Base-by-base conservation (phyloP, 1,140 invertebrate genomes). In the Atopsyche davidsoni region DNA sequence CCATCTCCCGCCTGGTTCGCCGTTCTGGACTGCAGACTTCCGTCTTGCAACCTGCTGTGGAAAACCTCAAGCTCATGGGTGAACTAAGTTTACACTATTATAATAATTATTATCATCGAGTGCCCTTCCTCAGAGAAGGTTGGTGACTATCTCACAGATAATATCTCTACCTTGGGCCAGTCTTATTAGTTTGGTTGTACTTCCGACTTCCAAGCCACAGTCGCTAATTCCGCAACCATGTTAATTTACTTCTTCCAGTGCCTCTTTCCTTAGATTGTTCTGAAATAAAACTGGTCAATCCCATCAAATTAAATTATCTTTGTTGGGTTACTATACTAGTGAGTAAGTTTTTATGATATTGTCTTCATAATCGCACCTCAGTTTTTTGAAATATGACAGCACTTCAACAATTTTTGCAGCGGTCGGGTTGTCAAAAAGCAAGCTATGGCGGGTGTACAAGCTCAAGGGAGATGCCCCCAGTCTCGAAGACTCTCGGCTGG, bases 21-120 rank as follows among this genome's bases (percentile, higher is more conserved):
- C 18, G 14, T 9, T 3, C n/a, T 2, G 21, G 18, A 22, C 17
- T 42, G 16, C 21, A 40, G 2, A 31, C 11, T 6, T n/a, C 6
- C 4, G 36, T 19, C 1, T 11, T 48, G 9, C 9, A 31, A 16
- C 13, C 39, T 11, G 31, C 13, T 40, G 16, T 53, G 16, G 24
- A 53, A 11, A 42, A 38, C 11, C 22, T 53, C 4, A 31, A 28
- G 19, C 25, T 53, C 19, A 42, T 32, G 35, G 51, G 51, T 53
- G 36, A 38, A 38, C 13, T 7, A 38, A 38, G 7, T 4, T 4
- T 17, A 38, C 16, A n/a, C 13, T 13, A 6, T 7, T 7, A 38
- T 7, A 38, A 38, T 7, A 13, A n/a, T 38, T 38, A 38, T 17
- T 13, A 38, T 7, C 4, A 7, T 7, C 16, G 14, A 28, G 25